These are phyloP conservation scores for Ictalurus punctatus DNA, from an alignment of 2,113 vertebrate species.

Conservation along the genomic window DNA sequence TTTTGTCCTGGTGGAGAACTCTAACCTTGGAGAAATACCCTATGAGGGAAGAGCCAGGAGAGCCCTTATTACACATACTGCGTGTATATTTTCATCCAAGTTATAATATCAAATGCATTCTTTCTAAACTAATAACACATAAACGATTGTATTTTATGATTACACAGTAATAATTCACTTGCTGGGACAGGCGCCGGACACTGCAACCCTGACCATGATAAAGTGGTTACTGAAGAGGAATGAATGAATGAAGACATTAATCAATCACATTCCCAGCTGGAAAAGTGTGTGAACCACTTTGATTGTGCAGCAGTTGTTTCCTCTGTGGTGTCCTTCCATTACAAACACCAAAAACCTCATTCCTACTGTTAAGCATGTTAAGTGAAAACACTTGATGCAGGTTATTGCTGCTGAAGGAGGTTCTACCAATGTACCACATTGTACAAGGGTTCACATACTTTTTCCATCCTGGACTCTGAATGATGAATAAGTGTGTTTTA, in stretches of 20 bases:
- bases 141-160: background rate
- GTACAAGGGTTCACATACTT: background rate
- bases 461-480: background rate
- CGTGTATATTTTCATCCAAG: background rate
- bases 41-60: slow-evolving; percentile 52
- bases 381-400: background rate
- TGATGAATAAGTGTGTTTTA: background rate
- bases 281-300: background rate
- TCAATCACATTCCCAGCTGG: background rate
- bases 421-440: background rate
- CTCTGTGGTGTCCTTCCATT: background rate
- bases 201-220: background rate
- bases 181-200: too few species aligned
- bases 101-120: background rate
- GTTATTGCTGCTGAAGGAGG: background rate
- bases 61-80: background rate
- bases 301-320: background rate
- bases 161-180: background rate
- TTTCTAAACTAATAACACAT: background rate
- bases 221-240: background rate
- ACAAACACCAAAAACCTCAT: background rate
- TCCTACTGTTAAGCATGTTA: background rate
- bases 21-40: slow-evolving; percentile 80
- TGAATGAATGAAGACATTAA: background rate
- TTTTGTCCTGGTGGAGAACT: slow-evolving; percentile 79